Evolutionary conservation across 2,113 vertebrate species (phyloP), one percentile per base, ranked within the genome.

Genomic region (Xyrauchen texanus): DNA sequence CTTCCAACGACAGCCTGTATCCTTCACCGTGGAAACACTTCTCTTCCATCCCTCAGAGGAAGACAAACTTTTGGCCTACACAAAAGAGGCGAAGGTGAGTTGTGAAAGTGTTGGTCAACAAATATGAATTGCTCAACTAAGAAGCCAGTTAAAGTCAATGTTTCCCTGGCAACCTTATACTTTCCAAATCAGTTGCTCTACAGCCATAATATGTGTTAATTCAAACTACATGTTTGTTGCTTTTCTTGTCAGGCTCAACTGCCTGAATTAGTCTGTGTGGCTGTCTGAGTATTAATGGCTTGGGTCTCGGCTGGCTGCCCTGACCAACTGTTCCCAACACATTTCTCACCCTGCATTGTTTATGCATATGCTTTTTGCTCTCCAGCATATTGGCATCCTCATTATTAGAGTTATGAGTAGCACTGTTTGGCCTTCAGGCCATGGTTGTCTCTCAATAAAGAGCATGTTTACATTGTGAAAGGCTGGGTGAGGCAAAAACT

Each of bases 11-110:
- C 95, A 97, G 68, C 88, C 92, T 0, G 84, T 97, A 58, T 79
- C 87, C 80, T 99, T 99, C 91, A 93, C 90, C 4, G 94, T 96
- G 46, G 97, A 97, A 71, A 94, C 91, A 0, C 90, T 99, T 10
- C 81, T 97, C 80, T 99, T 99, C 88, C 97, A 99, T 87, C 97
- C 97, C 0, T 95, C 95, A 82, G 95, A 96, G 11, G 96, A 99
- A 84, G 96, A 98, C 89, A 99, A 96, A 87, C 86, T 98, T 13
- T 91, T 99, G 77, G 96, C 95, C 77, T 97, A 95, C 88, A 95
- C 92, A 87, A 96, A 95, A 81, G 96, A 98, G 52, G 89, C 92
- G 82, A 92, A 93, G 95, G 98, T 98, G 89, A 88, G 89, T 85
- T 62, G 73, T 53, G 46, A 52, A 57, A 15, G 63, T 8, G 51